Evolutionary conservation across 2,113 vertebrate genomes (phyloP).

Genomic region (Pollimyrus isidori): DNA sequence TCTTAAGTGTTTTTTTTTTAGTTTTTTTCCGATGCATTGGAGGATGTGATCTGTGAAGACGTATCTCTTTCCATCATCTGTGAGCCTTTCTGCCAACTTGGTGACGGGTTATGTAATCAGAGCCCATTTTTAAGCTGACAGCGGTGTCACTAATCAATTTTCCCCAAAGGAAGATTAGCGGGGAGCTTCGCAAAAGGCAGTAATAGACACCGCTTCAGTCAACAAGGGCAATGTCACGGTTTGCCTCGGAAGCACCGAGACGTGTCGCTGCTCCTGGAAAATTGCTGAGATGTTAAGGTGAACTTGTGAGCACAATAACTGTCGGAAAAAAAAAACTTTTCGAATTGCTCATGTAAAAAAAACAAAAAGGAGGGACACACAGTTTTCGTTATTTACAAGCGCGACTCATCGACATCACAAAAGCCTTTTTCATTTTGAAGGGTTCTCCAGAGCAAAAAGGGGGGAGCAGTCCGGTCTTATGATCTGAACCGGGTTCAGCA

Average conservation of each 20-base stretch:
- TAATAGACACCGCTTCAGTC: background rate
- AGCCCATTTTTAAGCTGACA: background rate
- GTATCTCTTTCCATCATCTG: background rate
- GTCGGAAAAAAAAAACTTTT: background rate
- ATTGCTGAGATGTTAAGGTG: background rate
- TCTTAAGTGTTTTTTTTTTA: background rate
- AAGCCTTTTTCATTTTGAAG: background rate
- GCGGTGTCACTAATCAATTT: background rate
- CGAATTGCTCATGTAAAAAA: background rate
- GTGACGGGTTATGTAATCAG: background rate
- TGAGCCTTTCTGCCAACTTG: background rate
- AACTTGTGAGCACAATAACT: background rate
- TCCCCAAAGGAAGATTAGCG: background rate
- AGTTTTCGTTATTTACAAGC: background rate
- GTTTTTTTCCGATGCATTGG: background rate
- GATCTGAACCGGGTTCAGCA: background rate
- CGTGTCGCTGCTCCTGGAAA: background rate
- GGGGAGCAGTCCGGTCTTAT: background rate
- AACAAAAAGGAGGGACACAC: background rate
- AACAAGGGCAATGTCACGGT: conserved; percentile 19
- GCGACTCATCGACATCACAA: background rate
- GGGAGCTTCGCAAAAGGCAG: conserved; percentile 1
- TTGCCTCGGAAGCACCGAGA: background rate
- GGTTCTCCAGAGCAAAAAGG: background rate
- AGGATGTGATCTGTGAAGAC: background rate